These are phyloP conservation scores for Castor canadensis DNA, from an alignment of 2,113 vertebrate species.

Conservation along the genomic window DNA sequence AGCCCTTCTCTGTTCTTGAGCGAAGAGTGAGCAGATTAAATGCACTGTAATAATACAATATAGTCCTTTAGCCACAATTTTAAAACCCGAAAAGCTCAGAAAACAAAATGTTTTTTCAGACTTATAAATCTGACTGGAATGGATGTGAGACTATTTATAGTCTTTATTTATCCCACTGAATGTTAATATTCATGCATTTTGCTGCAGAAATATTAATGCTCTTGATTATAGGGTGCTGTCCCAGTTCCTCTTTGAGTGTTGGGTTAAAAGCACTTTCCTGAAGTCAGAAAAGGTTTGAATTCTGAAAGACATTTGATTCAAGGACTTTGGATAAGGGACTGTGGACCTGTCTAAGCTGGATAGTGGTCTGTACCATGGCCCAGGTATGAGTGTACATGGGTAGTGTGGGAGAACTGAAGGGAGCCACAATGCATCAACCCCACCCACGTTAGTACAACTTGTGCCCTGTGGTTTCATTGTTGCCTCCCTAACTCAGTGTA, in stretches of 20 bases:
- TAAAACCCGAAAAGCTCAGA: constrained; percentile 35
- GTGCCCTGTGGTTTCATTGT: neutral
- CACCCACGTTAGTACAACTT: neutral
- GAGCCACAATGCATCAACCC: neutral
- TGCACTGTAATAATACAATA: neutral
- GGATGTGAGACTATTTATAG: constrained; percentile 18
- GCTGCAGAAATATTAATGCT: constrained; percentile 22
- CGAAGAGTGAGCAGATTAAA: neutral
- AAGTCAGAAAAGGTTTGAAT: constrained; percentile 23
- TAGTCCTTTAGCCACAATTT: constrained; percentile 27
- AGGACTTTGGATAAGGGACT: neutral
- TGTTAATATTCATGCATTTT: constrained; percentile 52
- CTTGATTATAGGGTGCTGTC: constrained; percentile 17
- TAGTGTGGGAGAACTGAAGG: neutral
- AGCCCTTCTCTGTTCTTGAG: neutral
- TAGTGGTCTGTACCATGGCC: neutral
- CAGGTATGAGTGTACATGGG: neutral
- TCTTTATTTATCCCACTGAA: constrained; percentile 34
- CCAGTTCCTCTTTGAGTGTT: constrained; percentile 3
- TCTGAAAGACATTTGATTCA: constrained; percentile 4
- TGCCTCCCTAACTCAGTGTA: constrained; percentile 13
- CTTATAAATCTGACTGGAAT: neutral
- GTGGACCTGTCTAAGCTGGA: neutral
- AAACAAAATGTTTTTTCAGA: constrained; percentile 36
- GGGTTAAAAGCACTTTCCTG: neutral